Evolutionary conservation across 2,888 invertebrate genomes (phyloP).

Genomic region (Achlya flavicornis): DNA sequence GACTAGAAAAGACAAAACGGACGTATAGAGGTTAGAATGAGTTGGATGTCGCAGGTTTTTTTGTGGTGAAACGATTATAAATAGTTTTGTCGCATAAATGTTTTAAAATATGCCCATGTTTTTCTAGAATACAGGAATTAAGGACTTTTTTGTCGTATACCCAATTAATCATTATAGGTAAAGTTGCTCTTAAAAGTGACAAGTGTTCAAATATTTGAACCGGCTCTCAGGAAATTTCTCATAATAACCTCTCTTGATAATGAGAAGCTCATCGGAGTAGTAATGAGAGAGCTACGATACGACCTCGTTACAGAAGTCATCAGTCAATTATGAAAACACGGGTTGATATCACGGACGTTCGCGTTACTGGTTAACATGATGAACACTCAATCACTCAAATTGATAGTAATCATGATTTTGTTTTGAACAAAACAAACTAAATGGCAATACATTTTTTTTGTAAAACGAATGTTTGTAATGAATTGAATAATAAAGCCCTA

Average conservation of each 20-base stretch:
- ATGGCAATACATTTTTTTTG: too few relatives aligned
- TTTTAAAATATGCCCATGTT: too few relatives aligned
- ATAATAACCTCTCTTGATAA: conserved; percentile 13
- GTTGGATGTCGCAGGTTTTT: too few relatives aligned
- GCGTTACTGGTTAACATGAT: neutral
- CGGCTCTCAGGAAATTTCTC: neutral
- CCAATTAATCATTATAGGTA: too few relatives aligned
- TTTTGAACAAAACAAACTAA: too few relatives aligned
- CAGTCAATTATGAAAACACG: conserved; percentile 25
- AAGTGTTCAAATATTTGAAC: neutral
- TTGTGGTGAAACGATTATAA: too few relatives aligned
- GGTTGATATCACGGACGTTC: neutral
- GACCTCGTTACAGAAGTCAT: conserved; percentile 34
- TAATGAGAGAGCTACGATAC: conserved; percentile 38
- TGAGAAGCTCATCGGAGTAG: conserved; percentile 23
- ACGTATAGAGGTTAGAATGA: neutral
- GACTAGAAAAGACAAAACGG: neutral
- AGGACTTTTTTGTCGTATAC: too few relatives aligned
- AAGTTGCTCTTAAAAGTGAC: neutral
- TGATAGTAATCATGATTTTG: too few relatives aligned
- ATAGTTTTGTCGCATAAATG: too few relatives aligned
- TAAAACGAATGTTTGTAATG: too few relatives aligned
- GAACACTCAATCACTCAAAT: neutral
- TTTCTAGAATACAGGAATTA: too few relatives aligned
- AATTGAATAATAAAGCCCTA: too few relatives aligned